Percentiles rank a stretch among this genome's conserved stretches.
Evolutionary conservation across 2,888 invertebrate genomes (phyloP).

Genomic region (Cinara cedri): DNA sequence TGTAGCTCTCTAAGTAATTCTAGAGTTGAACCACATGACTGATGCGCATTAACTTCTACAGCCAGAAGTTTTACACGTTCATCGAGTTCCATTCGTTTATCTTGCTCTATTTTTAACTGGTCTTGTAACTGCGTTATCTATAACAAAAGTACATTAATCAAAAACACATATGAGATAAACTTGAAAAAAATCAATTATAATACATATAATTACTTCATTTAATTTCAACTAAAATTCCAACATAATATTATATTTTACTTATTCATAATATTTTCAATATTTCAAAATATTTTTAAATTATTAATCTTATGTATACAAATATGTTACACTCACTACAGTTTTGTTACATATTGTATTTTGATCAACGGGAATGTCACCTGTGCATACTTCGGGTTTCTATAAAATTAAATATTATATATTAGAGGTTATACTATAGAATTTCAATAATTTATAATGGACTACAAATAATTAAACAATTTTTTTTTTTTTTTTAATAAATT

Average conservation of each 20-base stretch:
- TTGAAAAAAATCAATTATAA: not conserved
- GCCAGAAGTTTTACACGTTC: constrained; percentile 31
- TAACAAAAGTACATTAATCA: not conserved
- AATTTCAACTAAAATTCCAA: not conserved
- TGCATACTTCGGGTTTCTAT: constrained; percentile 14
- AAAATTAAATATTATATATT: not conserved
- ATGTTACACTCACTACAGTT: constrained; percentile 21
- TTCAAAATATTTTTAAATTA: no score
- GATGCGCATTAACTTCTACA: constrained; percentile 38
- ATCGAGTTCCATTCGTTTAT: constrained; percentile 44
- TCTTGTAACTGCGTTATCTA: constrained; percentile 40
- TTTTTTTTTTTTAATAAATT: no score
- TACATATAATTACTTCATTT: not conserved
- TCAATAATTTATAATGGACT: no score
- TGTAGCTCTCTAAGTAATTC: constrained; percentile 46
- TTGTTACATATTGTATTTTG: not conserved
- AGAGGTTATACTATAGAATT: no score
- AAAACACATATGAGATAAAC: not conserved
- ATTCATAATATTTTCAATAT: no score
- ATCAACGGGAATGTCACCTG: not conserved
- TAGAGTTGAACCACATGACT: constrained; percentile 24
- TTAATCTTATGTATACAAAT: not conserved
- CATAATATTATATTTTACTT: not conserved
- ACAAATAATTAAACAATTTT: no score
- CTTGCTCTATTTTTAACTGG: constrained; percentile 39